Evolutionary conservation across 1,140 invertebrate genomes (phyloP).

Genomic region (Anthonomus grandis): DNA sequence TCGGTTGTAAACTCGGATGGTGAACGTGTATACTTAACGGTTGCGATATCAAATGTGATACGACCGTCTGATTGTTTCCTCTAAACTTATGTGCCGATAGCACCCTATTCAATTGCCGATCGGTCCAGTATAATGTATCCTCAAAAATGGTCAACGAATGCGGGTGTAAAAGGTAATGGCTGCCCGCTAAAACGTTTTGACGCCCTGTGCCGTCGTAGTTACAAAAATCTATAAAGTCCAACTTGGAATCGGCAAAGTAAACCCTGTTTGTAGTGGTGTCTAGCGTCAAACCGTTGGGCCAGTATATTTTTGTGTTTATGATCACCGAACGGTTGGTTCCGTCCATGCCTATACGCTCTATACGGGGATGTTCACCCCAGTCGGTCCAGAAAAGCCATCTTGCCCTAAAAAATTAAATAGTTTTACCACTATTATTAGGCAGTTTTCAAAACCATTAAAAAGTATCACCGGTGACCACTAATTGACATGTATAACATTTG

Average conservation of each 20-base stretch:
- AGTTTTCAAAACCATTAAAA: neutral
- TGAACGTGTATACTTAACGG: slow-evolving; percentile 92
- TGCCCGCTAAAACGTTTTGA: slow-evolving; percentile 81
- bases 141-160: slow-evolving; percentile 92
- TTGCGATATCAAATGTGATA: slow-evolving; percentile 91
- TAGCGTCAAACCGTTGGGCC: slow-evolving; percentile 95
- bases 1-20: slow-evolving; percentile 89
- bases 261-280: slow-evolving; percentile 91
- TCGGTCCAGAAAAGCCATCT: slow-evolving; percentile 95
- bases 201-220: slow-evolving; percentile 92
- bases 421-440: slow-evolving; percentile 4
- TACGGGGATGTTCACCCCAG: slow-evolving; percentile 96
- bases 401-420: slow-evolving; percentile 50
- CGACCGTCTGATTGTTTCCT: slow-evolving; percentile 84
- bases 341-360: slow-evolving; percentile 95
- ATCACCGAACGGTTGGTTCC: slow-evolving; percentile 82
- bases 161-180: slow-evolving; percentile 91
- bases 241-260: slow-evolving; percentile 96
- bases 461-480: slow-evolving; percentile 6
- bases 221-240: slow-evolving; percentile 98
- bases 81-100: slow-evolving; percentile 87
- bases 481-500: too few relatives aligned
- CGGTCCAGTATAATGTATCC: slow-evolving; percentile 96
- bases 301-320: slow-evolving; percentile 95
- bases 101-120: slow-evolving; percentile 85